Base-by-base conservation (phyloP, 2,797 vertebrate genomes). In the Sebastes elongatus region DNA sequence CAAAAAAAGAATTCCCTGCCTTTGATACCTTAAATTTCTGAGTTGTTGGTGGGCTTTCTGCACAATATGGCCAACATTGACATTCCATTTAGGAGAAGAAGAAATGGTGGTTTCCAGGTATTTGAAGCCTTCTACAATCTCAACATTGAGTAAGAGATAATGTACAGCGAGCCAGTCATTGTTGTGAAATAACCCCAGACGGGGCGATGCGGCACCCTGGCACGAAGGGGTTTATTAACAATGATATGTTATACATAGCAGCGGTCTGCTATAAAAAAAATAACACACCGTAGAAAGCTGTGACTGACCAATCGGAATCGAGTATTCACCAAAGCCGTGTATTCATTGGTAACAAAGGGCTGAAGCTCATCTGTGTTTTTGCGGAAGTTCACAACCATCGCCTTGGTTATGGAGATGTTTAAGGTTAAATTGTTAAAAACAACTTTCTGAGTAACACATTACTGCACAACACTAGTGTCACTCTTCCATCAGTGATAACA, bases 1-100 rank as follows among this genome's bases (percentile, higher is more conserved):
- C 11, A 38, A 38, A 38, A 38, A 11, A 0, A 0, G 4, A 38
- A 38, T 38, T 32, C 18, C 20, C 28, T 38, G 35, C 5, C 28
- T 8, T 30, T 27, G 25, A 16, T 30, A 16, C 0, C 57, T 2
- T 28, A 18, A 56, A 23, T 25, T 10, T 59, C 33, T 46, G 14
- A 0, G 42, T 46, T 3, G 2, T 27, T 9, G 16, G 57, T 60
- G 0, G 4, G 57, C 59, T 32, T 61, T 30, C 57, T 60, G 0
- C 22, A 10, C 27, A 18, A 18, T 32, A 61, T 61, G 18, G 20
- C 18, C 16, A 61, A 61, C 0, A 32, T 0, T 32, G 35, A 4
- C 35, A 38, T 38, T 38, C 30, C 4, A 28, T 30, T 60, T 18
- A 28, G 28, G 27, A 60, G 8, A 20, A 27, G 1, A 0, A 59